A percentile compares a stretch with the other conserved stretches of the same genome.
phyloP scores from a whole-genome alignment of 37 sponge, comb jelly and placozoan species.

The Halichondria panicea region DNA sequence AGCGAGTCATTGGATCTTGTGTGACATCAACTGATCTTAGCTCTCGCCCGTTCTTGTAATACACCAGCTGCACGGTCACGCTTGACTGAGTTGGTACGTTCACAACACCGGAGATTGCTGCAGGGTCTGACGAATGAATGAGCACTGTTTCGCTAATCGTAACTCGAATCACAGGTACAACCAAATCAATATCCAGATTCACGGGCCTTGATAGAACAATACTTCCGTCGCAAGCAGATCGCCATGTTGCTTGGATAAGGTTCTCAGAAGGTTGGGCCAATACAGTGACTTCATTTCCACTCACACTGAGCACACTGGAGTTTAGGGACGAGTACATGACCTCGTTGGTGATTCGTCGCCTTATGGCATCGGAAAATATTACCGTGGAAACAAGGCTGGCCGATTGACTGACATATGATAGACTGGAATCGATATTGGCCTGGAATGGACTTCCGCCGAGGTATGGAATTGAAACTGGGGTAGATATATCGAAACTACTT shows the following conservation, averaged over 20 bases:
- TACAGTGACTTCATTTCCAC: background rate
- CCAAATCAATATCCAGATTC: constrained; percentile 18
- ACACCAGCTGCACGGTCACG: constrained; percentile 27
- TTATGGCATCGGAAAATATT: constrained; percentile 50
- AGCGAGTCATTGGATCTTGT: background rate
- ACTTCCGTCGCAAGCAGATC: background rate
- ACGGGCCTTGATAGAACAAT: background rate
- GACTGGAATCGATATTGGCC: constrained; percentile 31
- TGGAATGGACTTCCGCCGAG: constrained; percentile 20
- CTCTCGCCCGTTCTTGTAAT: background rate
- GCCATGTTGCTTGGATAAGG: constrained; percentile 49
- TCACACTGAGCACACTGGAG: constrained; percentile 5
- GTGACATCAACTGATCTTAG: constrained; percentile 25
- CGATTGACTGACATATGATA: constrained; percentile 24
- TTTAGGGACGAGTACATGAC: constrained; percentile 28
- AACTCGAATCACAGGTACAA: constrained; percentile 13
- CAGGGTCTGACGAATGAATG: constrained; percentile 30
- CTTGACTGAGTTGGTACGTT: background rate
- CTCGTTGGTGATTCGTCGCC: constrained; percentile 4
- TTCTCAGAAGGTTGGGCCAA: constrained; percentile 25
- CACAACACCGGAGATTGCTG: constrained; percentile 1
- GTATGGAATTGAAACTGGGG: constrained; percentile 15
- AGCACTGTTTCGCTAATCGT: background rate
- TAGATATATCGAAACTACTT: background rate
- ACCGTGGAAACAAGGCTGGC: constrained; percentile 34